phyloP scores from a whole-genome alignment of 2,113 vertebrate genomes.

The Corythornis madagascariensis region DNA sequence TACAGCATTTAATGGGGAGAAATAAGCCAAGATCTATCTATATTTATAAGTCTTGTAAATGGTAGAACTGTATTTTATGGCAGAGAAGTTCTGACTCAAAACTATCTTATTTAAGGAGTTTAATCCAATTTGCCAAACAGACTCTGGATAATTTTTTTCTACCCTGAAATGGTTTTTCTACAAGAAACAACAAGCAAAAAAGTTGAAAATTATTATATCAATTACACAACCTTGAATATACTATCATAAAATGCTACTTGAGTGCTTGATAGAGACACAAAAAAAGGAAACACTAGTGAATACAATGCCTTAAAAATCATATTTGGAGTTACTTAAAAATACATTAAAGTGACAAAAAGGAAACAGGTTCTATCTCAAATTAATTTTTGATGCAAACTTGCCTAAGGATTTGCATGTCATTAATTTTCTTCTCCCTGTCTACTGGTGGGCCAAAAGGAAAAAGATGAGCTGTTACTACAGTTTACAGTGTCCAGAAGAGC shows the following conservation, averaged over 20 bases:
- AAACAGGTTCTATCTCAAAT: not conserved
- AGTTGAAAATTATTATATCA: slow-evolving; percentile 60
- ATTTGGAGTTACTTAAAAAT: slow-evolving; percentile 33
- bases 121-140: slow-evolving; percentile 36
- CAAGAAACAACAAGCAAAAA: slow-evolving; percentile 59
- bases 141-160: slow-evolving; percentile 41
- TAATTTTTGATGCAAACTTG: not conserved
- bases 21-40: not conserved
- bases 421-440: not conserved
- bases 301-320: slow-evolving; percentile 49
- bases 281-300: slow-evolving; percentile 61
- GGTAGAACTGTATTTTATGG: not conserved
- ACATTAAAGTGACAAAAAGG: slow-evolving; percentile 22
- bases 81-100: slow-evolving; percentile 9
- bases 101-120: not conserved
- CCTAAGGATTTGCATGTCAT: not conserved
- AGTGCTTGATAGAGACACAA: slow-evolving; percentile 59
- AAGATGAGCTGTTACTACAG: not conserved
- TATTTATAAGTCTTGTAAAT: not conserved
- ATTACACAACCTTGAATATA: slow-evolving; percentile 57
- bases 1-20: not conserved
- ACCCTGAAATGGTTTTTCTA: not conserved
- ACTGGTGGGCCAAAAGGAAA: not conserved
- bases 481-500: not conserved
- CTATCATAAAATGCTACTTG: slow-evolving; percentile 49